Conservation (phyloP, 2,888 invertebrate genomes). For the Phyto melanocephala region DNA sequence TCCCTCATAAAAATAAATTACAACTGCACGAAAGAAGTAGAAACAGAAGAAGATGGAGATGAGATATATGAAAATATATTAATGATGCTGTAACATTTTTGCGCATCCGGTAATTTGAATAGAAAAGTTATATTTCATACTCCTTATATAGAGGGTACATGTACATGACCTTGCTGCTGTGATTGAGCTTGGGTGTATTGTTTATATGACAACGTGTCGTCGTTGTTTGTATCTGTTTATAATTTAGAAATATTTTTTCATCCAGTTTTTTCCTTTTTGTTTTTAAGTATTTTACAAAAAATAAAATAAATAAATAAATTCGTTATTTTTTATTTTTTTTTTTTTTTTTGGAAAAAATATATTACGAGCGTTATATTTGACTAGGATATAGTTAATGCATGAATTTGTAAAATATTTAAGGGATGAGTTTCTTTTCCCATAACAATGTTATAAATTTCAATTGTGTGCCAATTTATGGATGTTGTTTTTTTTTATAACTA, state of each 20-base stretch:
- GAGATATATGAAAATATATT: conserved; percentile 25
- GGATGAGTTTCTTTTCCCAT: background rate
- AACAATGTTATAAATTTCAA: background rate
- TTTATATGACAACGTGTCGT: conserved; percentile 3
- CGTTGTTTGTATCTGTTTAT: background rate
- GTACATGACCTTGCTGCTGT: conserved; percentile 16
- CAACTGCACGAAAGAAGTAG: background rate
- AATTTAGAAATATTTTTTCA: background rate
- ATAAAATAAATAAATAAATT: background rate
- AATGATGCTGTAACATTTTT: conserved; percentile 47
- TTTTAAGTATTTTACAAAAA: background rate
- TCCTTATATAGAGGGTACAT: background rate
- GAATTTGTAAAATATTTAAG: background rate
- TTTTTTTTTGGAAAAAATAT: background rate
- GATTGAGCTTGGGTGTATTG: background rate
- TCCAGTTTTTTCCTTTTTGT: background rate
- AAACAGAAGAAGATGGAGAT: background rate
- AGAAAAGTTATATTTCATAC: conserved; percentile 47
- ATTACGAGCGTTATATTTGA: background rate
- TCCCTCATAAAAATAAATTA: conserved; percentile 33
- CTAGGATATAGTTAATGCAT: background rate
- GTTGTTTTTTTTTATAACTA: too few species aligned
- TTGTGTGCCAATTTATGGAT: too few species aligned
- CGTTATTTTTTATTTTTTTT: background rate
- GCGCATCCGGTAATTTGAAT: conserved; percentile 44